Percentiles rank a stretch among this genome's conserved stretches.
These are phyloP conservation scores for Eonycteris spelaea DNA, from an alignment of 2,113 vertebrate genomes.

Conservation along the genomic window DNA sequence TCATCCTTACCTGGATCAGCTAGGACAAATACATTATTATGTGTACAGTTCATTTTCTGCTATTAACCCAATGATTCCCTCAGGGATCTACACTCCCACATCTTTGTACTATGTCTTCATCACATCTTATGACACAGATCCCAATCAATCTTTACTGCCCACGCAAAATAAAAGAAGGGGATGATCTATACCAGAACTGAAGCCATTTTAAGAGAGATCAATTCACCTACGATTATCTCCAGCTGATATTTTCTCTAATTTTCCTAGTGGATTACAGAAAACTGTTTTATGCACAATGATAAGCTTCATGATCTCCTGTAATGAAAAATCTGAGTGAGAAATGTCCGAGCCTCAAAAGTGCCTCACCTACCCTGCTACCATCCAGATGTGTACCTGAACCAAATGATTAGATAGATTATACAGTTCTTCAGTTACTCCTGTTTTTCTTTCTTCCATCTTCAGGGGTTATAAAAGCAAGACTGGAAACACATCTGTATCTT, in stretches of 20 bases:
- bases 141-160: conserved; percentile 27
- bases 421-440: background rate
- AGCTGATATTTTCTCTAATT: background rate
- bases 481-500: background rate
- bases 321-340: conserved; percentile 20
- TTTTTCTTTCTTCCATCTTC: background rate
- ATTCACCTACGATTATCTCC: background rate
- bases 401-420: background rate
- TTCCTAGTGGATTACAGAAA: conserved; percentile 10
- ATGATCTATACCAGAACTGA: conserved; percentile 23
- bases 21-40: conserved; percentile 6
- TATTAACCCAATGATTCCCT: conserved; percentile 13
- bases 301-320: background rate
- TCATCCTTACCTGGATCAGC: background rate
- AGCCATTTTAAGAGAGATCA: conserved; percentile 19
- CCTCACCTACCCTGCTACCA: background rate
- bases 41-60: background rate
- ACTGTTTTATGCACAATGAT: background rate
- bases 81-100: background rate
- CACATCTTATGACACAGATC: conserved; percentile 14
- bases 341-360: background rate
- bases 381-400: background rate
- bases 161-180: background rate
- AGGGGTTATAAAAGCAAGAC: conserved; percentile 6
- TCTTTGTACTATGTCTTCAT: background rate